A percentile compares a stretch with the other conserved stretches of the same genome.
These are phyloP conservation scores for Spilogale gracilis DNA, from an alignment of 2,113 vertebrate species.

Conservation along the genomic window DNA sequence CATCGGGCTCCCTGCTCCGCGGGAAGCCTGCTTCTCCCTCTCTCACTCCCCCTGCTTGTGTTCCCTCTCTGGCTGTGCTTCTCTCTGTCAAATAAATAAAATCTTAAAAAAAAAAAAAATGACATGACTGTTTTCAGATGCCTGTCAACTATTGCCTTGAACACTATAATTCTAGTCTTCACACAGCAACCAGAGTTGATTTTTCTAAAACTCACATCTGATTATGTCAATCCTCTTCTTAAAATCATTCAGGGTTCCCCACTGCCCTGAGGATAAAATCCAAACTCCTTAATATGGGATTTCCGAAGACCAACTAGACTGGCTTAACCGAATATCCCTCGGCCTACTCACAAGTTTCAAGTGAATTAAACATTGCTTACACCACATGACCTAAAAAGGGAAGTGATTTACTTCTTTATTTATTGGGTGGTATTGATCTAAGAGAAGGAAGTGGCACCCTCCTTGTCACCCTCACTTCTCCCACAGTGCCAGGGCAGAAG, in stretches of 20 bases:
- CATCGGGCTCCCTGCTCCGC: too few relatives aligned
- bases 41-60: too few relatives aligned
- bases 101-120: not conserved
- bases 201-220: slow-evolving; percentile 24
- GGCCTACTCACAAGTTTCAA: not conserved
- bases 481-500: not conserved
- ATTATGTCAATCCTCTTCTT: not conserved
- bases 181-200: not conserved
- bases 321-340: not conserved
- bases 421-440: not conserved
- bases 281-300: not conserved
- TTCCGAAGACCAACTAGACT: not conserved
- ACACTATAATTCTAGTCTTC: not conserved
- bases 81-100: too few relatives aligned
- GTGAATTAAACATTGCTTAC: not conserved
- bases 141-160: not conserved
- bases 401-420: not conserved
- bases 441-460: not conserved
- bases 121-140: not conserved
- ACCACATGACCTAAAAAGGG: not conserved
- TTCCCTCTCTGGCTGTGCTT: too few relatives aligned
- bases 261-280: not conserved
- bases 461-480: not conserved
- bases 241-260: not conserved
- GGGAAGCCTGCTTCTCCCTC: too few relatives aligned